Conservation (phyloP, 1,140 invertebrate genomes). For the Zelostemma sp. region DNA sequence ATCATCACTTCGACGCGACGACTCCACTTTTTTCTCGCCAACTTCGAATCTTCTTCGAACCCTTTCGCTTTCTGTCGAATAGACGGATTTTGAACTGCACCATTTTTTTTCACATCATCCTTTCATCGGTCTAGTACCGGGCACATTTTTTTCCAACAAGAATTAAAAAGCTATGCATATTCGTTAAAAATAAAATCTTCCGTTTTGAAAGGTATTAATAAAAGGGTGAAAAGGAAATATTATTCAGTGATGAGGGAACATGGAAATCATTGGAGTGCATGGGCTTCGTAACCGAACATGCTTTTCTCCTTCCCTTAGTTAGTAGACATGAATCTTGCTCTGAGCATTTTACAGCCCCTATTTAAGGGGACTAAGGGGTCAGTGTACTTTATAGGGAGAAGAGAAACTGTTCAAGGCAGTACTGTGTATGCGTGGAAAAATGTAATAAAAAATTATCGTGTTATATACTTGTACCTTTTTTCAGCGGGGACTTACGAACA, state of each 20-base stretch:
- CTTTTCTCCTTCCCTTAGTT: slow-evolving; percentile 11
- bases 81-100: too few species aligned
- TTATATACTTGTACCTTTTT: background rate
- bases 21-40: slow-evolving; percentile 29
- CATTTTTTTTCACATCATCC: too few species aligned
- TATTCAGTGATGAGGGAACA: slow-evolving; percentile 20
- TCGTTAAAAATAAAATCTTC: too few species aligned
- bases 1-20: slow-evolving; percentile 30
- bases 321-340: slow-evolving; percentile 26
- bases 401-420: slow-evolving; percentile 3
- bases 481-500: background rate
- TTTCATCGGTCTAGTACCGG: too few species aligned
- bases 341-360: slow-evolving; percentile 16
- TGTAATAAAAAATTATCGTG: background rate
- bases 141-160: too few species aligned
- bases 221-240: slow-evolving; percentile 21
- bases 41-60: slow-evolving; percentile 30
- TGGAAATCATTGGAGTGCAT: slow-evolving; percentile 14
- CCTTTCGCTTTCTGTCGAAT: slow-evolving; percentile 12
- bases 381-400: slow-evolving; percentile 12
- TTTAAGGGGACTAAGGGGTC: slow-evolving; percentile 34
- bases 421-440: background rate
- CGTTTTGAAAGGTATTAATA: slow-evolving; percentile 21
- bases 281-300: slow-evolving; percentile 5
- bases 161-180: too few species aligned